Evolutionary conservation across 2,797 vertebrate species (phyloP).

Genomic region (Acanthopagrus latus): DNA sequence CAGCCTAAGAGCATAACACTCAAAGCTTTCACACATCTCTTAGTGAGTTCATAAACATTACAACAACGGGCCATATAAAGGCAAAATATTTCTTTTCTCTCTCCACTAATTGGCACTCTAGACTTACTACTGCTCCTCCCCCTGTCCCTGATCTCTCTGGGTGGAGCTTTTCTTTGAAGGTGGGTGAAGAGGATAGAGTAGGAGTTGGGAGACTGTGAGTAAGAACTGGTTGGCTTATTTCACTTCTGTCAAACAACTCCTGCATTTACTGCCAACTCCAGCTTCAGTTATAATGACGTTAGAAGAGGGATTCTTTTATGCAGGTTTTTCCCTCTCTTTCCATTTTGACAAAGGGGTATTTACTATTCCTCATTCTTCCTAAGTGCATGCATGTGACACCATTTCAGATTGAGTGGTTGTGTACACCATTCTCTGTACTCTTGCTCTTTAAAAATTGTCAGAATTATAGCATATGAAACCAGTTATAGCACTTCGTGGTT

Average conservation of each 20-base stretch:
- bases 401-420: neutral
- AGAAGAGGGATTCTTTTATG: constrained; percentile 14
- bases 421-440: neutral
- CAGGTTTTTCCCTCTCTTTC: neutral
- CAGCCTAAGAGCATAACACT: constrained; percentile 39
- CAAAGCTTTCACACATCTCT: constrained; percentile 47
- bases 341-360: neutral
- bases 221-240: constrained; percentile 40
- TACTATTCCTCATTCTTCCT: neutral
- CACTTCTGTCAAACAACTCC: constrained; percentile 27
- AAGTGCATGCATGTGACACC: neutral
- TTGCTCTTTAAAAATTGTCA: constrained; percentile 5
- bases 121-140: constrained; percentile 32
- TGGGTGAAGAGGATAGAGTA: constrained; percentile 8
- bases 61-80: constrained; percentile 72
- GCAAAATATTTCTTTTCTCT: constrained; percentile 62
- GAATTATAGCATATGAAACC: constrained; percentile 17
- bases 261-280: constrained; percentile 12
- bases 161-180: constrained; percentile 45
- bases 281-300: constrained; percentile 15
- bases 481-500: constrained; percentile 16
- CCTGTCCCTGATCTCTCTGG: constrained; percentile 21
- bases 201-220: constrained; percentile 35
- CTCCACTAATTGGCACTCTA: constrained; percentile 45
- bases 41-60: constrained; percentile 55